Conservation (phyloP, 1,140 invertebrate species). For the Triops longicaudatus region DNA sequence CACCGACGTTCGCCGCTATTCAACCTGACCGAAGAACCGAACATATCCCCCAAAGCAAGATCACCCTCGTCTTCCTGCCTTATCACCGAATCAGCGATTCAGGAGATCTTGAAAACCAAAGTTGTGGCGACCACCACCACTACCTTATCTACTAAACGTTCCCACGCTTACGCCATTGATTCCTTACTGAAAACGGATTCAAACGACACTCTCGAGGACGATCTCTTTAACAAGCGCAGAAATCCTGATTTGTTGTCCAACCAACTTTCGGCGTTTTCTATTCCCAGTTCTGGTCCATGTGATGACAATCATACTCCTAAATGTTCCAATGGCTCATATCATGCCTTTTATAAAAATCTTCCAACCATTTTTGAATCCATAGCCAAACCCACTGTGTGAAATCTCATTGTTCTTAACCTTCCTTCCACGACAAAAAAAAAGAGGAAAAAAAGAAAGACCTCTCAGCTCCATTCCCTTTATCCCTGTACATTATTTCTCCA, state of each 20-base stretch:
- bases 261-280: not conserved
- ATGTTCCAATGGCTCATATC: not conserved
- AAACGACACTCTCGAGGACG: not conserved
- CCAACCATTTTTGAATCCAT: not conserved
- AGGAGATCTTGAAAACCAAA: not conserved
- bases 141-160: not conserved
- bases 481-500: not conserved
- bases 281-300: not conserved
- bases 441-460: no score
- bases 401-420: not conserved
- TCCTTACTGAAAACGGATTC: not conserved
- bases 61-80: not conserved
- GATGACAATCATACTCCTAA: not conserved
- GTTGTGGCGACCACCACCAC: not conserved
- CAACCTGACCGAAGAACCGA: not conserved
- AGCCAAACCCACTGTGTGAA: not conserved
- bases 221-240: not conserved
- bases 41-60: not conserved
- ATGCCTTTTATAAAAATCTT: slow-evolving; percentile 12
- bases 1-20: not conserved
- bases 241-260: not conserved
- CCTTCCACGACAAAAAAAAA: no score
- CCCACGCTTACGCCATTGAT: not conserved
- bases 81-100: not conserved
- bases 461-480: not conserved